phyloP scores from a whole-genome alignment of 2,888 invertebrate genomes.

The Eupithecia dodoneata region DNA sequence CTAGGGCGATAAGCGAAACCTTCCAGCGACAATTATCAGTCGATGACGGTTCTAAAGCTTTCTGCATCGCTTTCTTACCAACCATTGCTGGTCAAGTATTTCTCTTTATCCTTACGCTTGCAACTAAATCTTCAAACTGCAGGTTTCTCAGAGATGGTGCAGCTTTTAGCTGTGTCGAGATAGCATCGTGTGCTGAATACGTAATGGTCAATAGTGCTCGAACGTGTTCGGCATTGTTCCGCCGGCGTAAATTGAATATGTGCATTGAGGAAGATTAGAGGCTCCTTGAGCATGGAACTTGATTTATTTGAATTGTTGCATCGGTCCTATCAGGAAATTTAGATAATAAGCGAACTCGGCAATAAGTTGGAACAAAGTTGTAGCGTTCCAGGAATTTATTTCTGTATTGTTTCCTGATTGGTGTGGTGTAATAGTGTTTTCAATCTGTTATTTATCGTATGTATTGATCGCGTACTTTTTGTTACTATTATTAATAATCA shows the following conservation, averaged over 20 bases:
- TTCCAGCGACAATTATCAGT: constrained; percentile 80
- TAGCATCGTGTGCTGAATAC: constrained; percentile 76
- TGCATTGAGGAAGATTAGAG: constrained; percentile 59
- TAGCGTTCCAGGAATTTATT: too few relatives aligned
- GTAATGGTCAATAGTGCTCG: constrained; percentile 80
- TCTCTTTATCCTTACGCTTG: not conserved
- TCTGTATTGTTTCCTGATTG: too few relatives aligned
- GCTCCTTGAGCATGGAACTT: constrained; percentile 54
- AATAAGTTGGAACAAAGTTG: too few relatives aligned
- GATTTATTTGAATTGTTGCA: constrained; percentile 42
- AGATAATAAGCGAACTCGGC: not conserved
- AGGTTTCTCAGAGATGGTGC: constrained; percentile 27
- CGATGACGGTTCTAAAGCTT: constrained; percentile 60
- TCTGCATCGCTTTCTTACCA: constrained; percentile 29
- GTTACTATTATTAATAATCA: too few relatives aligned
- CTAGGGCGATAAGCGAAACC: constrained; percentile 79
- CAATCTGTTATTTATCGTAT: too few relatives aligned
- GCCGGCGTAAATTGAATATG: constrained; percentile 74
- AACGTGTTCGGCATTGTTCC: constrained; percentile 66
- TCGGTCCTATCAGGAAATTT: not conserved
- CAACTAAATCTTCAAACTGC: constrained; percentile 21
- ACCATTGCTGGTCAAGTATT: constrained; percentile 50
- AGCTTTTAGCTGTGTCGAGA: constrained; percentile 49
- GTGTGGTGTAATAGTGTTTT: too few relatives aligned
- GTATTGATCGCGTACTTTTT: too few relatives aligned